Evolutionary conservation across 2,888 invertebrate genomes (phyloP), one percentile per base, ranked within the genome.

Genomic region (Rotaria sp.): DNA sequence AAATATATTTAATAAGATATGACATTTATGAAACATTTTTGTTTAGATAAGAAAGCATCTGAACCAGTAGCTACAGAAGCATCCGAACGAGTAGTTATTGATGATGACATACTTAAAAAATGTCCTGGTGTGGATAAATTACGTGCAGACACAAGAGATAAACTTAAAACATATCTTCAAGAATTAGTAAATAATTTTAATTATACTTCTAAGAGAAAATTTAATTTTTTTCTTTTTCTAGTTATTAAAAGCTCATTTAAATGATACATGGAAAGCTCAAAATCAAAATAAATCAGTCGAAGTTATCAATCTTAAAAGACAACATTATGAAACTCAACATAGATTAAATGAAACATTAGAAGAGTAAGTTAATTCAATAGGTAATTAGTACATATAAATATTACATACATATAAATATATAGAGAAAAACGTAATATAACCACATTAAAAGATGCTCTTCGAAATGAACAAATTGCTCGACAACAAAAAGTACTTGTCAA

Each of bases 51-150:
- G 45, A 80, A 80, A 80, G 45, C 45, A 26, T 41, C 26, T 10
- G 80, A 80, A 21, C 1, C n/a, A 15, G n/a, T 15, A 5, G 80
- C 21, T n/a, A n/a, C n/a, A n/a, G 80, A 80, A 45, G n/a, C 26
- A n/a, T 45, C 80, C 0, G 45, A 45, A 45, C 26, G 38, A 45
- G 45, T 80, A 3, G 11, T 18, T 26, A 80, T 80, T n/a, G 80
- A 80, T 15, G 80, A 80, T 45, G 80, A 80, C 1, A 45, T 45
- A 2, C 18, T 80, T 26, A 41, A 13, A 45, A 41, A 45, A 80
- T 80, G 80, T 80, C 80, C 80, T 1, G 80, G 80, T 45, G 45
- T 80, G 4, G 80, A 80, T 80, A 80, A 80, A 80, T 45, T 80
- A 45, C 24, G n/a, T 4, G 80, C 45, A 3, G 80, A 80, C n/a